Conservation (phyloP, 2,888 invertebrate species). For the Stenoptilia bipunctidactyla region DNA sequence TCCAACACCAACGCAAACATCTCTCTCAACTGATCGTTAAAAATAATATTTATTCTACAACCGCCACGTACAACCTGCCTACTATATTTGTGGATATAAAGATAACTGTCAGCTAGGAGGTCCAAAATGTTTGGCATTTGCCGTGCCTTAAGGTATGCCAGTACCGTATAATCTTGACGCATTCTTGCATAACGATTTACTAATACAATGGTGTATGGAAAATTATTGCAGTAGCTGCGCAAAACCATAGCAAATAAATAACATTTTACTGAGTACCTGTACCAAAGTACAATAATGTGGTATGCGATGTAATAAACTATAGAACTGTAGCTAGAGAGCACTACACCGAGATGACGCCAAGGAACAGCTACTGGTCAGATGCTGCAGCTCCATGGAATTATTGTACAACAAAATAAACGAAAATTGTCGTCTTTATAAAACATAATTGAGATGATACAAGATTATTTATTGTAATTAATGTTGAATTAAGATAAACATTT, state of each 20-base stretch:
- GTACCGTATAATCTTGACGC: no score
- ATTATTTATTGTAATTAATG: no score
- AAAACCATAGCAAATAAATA: conserved; percentile 33
- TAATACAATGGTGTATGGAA: conserved; percentile 20
- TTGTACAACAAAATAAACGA: no score
- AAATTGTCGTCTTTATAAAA: no score
- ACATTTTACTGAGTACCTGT: conserved; percentile 14
- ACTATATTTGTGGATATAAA: conserved; percentile 19
- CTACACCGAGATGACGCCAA: neutral
- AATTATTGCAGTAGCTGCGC: conserved; percentile 36
- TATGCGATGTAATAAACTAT: conserved; percentile 1
- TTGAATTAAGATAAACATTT: no score
- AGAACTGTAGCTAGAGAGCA: neutral
- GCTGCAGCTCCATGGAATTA: no score
- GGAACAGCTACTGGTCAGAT: no score
- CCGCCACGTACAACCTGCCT: conserved; percentile 35
- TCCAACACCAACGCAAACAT: conserved; percentile 49
- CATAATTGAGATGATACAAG: no score
- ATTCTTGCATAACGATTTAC: neutral
- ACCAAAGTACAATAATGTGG: conserved; percentile 1
- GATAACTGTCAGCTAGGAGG: conserved; percentile 17
- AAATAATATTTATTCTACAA: conserved; percentile 64
- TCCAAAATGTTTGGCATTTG: neutral
- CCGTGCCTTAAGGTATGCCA: neutral
- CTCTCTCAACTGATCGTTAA: conserved; percentile 54